Conservation (phyloP, 2,797 vertebrate genomes). For the Streptopelia turtur region DNA sequence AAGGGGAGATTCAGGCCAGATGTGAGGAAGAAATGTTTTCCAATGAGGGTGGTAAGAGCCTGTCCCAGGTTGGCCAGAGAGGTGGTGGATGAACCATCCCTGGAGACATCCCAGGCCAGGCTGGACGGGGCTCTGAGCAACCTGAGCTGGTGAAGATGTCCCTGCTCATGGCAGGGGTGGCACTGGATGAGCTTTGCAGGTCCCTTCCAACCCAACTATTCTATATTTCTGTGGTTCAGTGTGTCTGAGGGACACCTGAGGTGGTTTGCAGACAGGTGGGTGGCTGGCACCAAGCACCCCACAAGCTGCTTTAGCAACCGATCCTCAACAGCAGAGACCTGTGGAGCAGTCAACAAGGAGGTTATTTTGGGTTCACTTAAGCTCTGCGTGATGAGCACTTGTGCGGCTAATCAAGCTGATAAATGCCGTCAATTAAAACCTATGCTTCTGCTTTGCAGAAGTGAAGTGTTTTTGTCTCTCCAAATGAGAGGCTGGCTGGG, state of each 20-base stretch:
- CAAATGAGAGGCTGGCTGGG: neutral
- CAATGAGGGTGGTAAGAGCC: too few species aligned
- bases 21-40: too few species aligned
- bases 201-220: too few species aligned
- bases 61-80: too few species aligned
- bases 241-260: accelerated
- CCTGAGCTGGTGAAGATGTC: too few species aligned
- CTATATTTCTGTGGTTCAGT: neutral
- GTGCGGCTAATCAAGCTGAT: conserved; percentile 46
- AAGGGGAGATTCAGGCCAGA: too few species aligned
- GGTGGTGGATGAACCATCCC: too few species aligned
- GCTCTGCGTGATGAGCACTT: conserved; percentile 25
- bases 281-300: neutral
- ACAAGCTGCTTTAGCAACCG: neutral
- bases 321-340: neutral
- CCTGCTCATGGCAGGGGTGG: too few species aligned
- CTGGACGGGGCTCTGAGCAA: too few species aligned
- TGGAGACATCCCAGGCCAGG: too few species aligned
- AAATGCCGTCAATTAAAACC: conserved; percentile 15
- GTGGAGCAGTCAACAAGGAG: neutral
- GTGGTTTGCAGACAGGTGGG: neutral
- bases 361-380: conserved; percentile 45
- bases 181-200: too few species aligned
- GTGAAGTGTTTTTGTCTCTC: neutral
- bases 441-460: neutral